Conservation (phyloP, 2,797 vertebrate species). For the Sandelia bainsii region DNA sequence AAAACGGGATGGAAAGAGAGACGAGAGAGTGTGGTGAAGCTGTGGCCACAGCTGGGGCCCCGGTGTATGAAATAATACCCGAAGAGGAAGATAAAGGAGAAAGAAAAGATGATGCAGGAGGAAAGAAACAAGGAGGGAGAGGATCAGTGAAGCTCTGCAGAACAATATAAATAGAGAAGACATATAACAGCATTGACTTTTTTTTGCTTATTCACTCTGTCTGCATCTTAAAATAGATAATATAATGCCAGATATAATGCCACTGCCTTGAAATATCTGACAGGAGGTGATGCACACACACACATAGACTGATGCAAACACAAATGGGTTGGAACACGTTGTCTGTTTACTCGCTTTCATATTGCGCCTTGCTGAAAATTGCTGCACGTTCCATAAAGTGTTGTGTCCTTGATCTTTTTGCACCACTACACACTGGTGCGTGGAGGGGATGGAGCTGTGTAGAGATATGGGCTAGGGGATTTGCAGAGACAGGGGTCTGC, state of each 20-base stretch:
- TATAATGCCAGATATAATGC: constrained; percentile 53
- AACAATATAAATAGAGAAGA: constrained; percentile 51
- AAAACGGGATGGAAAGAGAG: constrained; percentile 58
- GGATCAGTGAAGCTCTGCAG: constrained; percentile 38
- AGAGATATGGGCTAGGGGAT: constrained; percentile 55
- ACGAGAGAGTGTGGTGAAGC: constrained; percentile 41
- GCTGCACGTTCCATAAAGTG: constrained; percentile 70
- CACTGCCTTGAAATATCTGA: constrained; percentile 52
- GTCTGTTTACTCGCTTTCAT: constrained; percentile 70
- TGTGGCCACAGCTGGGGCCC: constrained; percentile 61
- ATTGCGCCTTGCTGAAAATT: constrained; percentile 63
- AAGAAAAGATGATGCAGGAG: constrained; percentile 24
- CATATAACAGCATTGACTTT: constrained; percentile 44
- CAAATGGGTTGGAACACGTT: constrained; percentile 52
- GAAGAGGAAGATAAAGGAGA: constrained; percentile 13
- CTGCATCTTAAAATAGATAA: constrained; percentile 53
- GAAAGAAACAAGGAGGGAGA: constrained; percentile 5
- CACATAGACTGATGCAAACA: constrained; percentile 6
- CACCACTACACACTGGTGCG: constrained; percentile 62
- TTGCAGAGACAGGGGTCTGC: constrained; percentile 66
- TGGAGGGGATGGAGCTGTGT: constrained; percentile 54
- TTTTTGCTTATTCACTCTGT: constrained; percentile 57
- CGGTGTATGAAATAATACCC: constrained; percentile 39
- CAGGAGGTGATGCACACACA: constrained; percentile 41
- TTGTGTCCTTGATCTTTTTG: constrained; percentile 79